These are phyloP conservation scores for Gobius niger DNA, from an alignment of 2,113 vertebrate genomes.

Conservation along the genomic window DNA sequence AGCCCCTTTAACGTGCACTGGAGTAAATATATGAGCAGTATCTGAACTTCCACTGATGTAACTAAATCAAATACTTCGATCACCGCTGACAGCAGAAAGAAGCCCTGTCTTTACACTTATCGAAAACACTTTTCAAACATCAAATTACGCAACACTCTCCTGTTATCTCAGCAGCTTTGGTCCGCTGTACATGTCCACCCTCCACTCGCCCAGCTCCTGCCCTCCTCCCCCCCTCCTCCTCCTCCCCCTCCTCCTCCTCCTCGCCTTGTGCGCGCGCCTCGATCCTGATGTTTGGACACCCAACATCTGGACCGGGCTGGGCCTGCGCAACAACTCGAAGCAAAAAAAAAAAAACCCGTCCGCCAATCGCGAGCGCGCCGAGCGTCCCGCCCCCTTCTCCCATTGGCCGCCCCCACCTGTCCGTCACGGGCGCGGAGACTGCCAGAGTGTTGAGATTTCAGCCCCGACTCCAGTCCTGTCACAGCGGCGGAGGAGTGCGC, in stretches of 20 bases:
- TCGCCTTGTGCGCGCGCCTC: constrained; percentile 11
- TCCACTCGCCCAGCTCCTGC: constrained; percentile 9
- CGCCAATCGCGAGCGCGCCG: constrained; percentile 23
- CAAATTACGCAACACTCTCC: neutral
- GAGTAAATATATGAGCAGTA: too few species aligned
- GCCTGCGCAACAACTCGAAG: neutral
- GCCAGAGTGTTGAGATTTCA: constrained; percentile 59
- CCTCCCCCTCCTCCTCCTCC: constrained; percentile 10
- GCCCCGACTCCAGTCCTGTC: constrained; percentile 54
- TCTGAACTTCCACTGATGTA: too few species aligned
- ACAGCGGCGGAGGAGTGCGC: constrained; percentile 49
- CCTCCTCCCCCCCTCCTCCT: constrained; percentile 20
- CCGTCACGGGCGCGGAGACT: constrained; percentile 48
- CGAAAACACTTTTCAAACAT: neutral
- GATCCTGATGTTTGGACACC: constrained; percentile 30
- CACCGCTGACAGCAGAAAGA: too few species aligned
- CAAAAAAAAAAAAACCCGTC: neutral
- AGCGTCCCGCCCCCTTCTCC: rapidly evolving
- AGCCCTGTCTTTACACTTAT: too few species aligned
- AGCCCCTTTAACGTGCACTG: too few species aligned
- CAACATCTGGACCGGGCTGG: constrained; percentile 60
- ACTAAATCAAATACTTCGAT: too few species aligned
- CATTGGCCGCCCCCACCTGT: constrained; percentile 58
- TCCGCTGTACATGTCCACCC: neutral
- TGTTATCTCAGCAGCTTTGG: neutral